Percentiles rank a stretch among this genome's conserved stretches.
Conservation (phyloP, 2,113 vertebrate genomes). For the Delphinapterus leucas region DNA sequence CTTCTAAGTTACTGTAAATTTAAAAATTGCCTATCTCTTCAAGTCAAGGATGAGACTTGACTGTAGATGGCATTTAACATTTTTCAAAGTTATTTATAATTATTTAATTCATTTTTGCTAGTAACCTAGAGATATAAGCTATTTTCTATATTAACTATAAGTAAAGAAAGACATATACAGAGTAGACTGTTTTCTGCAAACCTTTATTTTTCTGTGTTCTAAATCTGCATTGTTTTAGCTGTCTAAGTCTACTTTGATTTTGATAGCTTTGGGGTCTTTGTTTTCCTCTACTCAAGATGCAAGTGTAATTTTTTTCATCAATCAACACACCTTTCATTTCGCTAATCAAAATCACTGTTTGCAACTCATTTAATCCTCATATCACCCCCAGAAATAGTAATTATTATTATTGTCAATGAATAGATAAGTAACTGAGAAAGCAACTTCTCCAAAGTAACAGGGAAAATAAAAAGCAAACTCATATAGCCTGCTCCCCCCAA, state of each 20-base stretch:
- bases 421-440: background rate
- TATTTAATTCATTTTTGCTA: background rate
- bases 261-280: background rate
- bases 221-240: background rate
- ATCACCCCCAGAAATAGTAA: background rate
- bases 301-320: background rate
- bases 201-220: background rate
- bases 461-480: background rate
- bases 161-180: background rate
- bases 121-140: background rate
- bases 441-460: background rate
- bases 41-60: background rate
- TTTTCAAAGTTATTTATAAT: background rate
- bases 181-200: background rate
- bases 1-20: background rate
- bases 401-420: background rate
- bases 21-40: background rate
- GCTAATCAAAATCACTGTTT: background rate
- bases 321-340: background rate
- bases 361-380: background rate
- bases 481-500: fast-evolving
- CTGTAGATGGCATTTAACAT: too few species aligned
- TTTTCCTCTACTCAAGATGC: background rate
- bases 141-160: background rate
- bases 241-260: background rate